Percentiles rank a stretch among this genome's conserved stretches.
Conservation (phyloP, 2,888 invertebrate genomes). For the Orchesella flavescens region DNA sequence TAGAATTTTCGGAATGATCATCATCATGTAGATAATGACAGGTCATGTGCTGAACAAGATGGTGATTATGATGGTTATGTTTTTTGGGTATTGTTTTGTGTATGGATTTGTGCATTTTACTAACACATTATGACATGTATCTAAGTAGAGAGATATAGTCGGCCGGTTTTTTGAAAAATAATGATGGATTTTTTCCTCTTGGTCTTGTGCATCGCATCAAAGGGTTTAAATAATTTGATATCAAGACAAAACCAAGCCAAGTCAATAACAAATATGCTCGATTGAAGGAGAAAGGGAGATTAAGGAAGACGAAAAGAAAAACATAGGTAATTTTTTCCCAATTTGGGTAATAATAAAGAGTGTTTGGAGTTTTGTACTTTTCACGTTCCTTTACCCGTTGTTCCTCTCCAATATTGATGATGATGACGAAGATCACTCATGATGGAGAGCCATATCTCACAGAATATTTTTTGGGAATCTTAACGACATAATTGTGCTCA, state of each 20-base stretch:
- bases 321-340: slow-evolving; percentile 23
- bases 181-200: slow-evolving; percentile 33
- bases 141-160: slow-evolving; percentile 8
- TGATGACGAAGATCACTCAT: not conserved
- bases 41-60: slow-evolving; percentile 55
- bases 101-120: too few species aligned
- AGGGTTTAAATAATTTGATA: slow-evolving; percentile 48
- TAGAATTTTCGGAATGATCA: slow-evolving; percentile 10
- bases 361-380: not conserved
- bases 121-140: too few species aligned
- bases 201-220: slow-evolving; percentile 4
- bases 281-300: too few species aligned
- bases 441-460: slow-evolving; percentile 50
- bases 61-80: slow-evolving; percentile 34
- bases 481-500: slow-evolving; percentile 71
- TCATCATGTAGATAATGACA: slow-evolving; percentile 45
- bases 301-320: too few species aligned
- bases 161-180: slow-evolving; percentile 42
- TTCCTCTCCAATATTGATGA: not conserved
- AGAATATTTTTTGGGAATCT: slow-evolving; percentile 65
- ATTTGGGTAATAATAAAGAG: slow-evolving; percentile 20
- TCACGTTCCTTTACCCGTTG: too few species aligned
- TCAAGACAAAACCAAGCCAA: slow-evolving; percentile 30
- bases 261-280: slow-evolving; percentile 32
- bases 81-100: slow-evolving; percentile 46